phyloP scores from a whole-genome alignment of 2,113 vertebrate species.

The Stegostoma tigrinum region DNA sequence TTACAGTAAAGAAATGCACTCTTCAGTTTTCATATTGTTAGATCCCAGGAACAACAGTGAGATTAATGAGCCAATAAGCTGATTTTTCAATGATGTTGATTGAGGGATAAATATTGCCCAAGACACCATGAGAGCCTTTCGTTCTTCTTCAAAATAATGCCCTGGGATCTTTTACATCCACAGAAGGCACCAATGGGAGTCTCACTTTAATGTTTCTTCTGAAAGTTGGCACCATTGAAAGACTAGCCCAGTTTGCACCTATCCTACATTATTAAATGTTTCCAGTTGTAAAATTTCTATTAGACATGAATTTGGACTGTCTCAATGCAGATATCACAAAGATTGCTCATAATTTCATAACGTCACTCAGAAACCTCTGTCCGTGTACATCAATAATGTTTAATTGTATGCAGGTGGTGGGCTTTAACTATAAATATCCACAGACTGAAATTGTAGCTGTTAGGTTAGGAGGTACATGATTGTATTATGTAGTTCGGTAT shows the following conservation, averaged over 20 bases:
- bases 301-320: background rate
- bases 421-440: no score
- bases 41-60: background rate
- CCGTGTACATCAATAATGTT: no score
- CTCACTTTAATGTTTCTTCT: background rate
- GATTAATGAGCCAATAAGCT: background rate
- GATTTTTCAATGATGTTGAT: background rate
- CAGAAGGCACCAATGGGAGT: background rate
- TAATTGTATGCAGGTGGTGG: no score
- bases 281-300: background rate
- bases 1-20: background rate
- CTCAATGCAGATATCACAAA: background rate
- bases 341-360: background rate
- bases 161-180: background rate
- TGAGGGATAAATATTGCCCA: background rate
- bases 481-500: no score
- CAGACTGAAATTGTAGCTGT: no score
- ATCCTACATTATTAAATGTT: background rate
- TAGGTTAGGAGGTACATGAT: no score
- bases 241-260: background rate
- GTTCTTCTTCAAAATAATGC: background rate
- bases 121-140: background rate
- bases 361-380: background rate
- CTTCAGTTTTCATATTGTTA: background rate
- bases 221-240: background rate